phyloP scores from a whole-genome alignment of 1,140 invertebrate species.

The Pseudomyrmex sp. region DNA sequence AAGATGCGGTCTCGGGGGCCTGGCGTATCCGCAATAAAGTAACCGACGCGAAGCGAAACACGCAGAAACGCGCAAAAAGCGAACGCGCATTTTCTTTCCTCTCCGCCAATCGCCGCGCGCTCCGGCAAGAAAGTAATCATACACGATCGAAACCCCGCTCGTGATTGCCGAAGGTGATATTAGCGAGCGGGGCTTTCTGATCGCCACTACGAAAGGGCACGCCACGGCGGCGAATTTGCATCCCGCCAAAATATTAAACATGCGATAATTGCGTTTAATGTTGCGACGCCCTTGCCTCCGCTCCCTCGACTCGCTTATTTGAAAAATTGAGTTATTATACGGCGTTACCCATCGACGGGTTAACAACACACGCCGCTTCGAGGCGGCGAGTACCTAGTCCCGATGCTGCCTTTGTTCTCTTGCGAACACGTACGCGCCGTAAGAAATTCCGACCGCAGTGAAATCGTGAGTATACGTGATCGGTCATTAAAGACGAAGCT shows the following conservation, averaged over 20 bases:
- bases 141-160: slow-evolving; percentile 25
- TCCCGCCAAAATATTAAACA: slow-evolving; percentile 32
- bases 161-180: neutral
- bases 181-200: neutral
- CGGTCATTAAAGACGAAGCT: too few species aligned
- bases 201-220: slow-evolving; percentile 3
- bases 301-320: slow-evolving; percentile 39
- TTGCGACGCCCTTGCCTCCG: neutral
- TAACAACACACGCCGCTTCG: slow-evolving; percentile 40
- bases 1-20: neutral
- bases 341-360: slow-evolving; percentile 14
- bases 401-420: slow-evolving; percentile 37
- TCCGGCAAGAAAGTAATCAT: slow-evolving; percentile 62
- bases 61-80: neutral
- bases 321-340: slow-evolving; percentile 61
- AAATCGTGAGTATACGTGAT: slow-evolving; percentile 1
- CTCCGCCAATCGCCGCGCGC: neutral
- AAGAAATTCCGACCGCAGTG: slow-evolving; percentile 4
- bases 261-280: slow-evolving; percentile 64
- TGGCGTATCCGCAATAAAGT: slow-evolving; percentile 73
- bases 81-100: neutral
- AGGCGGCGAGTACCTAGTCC: slow-evolving; percentile 9
- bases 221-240: slow-evolving; percentile 35
- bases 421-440: neutral
- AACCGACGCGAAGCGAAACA: slow-evolving; percentile 65